phyloP scores from a whole-genome alignment of 2,888 invertebrate species.

The Leptopilina myrica region DNA sequence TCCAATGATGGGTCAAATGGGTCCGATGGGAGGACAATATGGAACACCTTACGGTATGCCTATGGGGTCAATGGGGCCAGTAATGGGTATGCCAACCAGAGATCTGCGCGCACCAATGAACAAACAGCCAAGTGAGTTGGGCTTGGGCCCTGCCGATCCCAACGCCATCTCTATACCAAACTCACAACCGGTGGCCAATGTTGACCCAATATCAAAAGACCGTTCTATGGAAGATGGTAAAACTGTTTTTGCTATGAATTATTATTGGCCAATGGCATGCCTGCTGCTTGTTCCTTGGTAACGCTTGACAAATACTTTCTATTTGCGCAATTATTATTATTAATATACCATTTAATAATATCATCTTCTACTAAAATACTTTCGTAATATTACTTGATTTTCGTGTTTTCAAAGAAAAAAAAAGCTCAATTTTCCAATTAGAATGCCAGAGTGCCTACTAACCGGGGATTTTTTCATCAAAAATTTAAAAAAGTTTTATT shows the following conservation, averaged over 20 bases:
- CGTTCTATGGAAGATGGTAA: conserved; percentile 76
- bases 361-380: conserved; percentile 16
- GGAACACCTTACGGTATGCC: conserved; percentile 78
- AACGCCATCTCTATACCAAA: conserved; percentile 73
- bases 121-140: conserved; percentile 84
- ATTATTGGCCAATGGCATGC: conserved; percentile 76
- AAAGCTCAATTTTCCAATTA: too few species aligned
- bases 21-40: conserved; percentile 78
- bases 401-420: not conserved
- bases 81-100: conserved; percentile 76
- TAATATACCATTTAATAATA: too few species aligned
- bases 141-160: conserved; percentile 77
- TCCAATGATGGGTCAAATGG: conserved; percentile 83
- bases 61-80: conserved; percentile 78
- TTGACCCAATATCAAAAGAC: conserved; percentile 75
- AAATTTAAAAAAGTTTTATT: too few species aligned
- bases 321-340: conserved; percentile 29
- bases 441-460: too few species aligned
- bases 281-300: conserved; percentile 64
- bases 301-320: conserved; percentile 47
- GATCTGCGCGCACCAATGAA: conserved; percentile 76
- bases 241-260: conserved; percentile 75
- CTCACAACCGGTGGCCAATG: conserved; percentile 72
- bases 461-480: too few species aligned
- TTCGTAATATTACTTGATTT: not conserved